Conservation (phyloP, 53 echinoderm and acorn worm genomes). For the Crossaster papposus region DNA sequence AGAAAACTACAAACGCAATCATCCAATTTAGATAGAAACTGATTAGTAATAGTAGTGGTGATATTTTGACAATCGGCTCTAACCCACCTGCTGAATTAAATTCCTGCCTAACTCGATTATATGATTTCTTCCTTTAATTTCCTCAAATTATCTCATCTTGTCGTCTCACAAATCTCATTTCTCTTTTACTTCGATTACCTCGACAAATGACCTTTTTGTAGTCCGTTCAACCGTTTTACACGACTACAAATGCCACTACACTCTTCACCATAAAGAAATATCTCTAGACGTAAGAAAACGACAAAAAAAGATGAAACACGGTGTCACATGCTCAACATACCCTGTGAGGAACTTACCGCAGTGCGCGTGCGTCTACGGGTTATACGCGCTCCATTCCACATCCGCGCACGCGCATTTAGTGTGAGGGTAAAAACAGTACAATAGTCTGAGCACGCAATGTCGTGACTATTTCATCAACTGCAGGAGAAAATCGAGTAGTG, state of each 20-base stretch:
- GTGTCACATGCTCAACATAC: background rate
- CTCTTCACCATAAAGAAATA: background rate
- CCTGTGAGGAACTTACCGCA: background rate
- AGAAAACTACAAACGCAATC: background rate
- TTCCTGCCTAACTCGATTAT: background rate
- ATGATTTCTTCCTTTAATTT: background rate
- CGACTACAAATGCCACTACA: background rate
- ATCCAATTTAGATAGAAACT: background rate
- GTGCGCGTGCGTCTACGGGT: background rate
- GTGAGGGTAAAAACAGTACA: background rate
- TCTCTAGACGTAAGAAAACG: background rate
- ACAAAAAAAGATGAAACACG: background rate
- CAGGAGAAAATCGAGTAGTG: conserved; percentile 20
- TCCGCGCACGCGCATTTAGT: background rate
- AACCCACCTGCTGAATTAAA: background rate
- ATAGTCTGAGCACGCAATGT: background rate
- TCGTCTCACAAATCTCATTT: background rate
- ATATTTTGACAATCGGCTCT: background rate
- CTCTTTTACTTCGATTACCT: background rate
- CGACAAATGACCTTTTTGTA: background rate
- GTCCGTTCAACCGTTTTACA: background rate
- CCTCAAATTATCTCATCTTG: background rate
- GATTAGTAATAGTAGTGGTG: background rate
- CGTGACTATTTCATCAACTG: background rate
- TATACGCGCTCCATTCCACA: background rate